Conservation (phyloP, 2,888 invertebrate species). For the Lutraria lutraria region DNA sequence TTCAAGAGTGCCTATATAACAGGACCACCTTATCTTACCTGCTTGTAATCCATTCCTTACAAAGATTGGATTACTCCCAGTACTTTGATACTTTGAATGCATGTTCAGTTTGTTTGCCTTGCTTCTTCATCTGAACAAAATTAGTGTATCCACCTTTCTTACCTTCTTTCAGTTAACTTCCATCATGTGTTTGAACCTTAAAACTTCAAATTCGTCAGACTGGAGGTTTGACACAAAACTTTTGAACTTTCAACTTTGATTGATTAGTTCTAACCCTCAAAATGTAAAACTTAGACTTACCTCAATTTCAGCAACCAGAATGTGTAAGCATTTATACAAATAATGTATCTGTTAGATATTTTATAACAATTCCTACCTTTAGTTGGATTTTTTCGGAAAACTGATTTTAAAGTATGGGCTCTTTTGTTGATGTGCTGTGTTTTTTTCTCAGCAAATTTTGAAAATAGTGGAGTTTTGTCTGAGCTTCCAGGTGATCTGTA, state of each 20-base stretch:
- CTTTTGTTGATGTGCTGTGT: conserved; percentile 93
- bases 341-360: no score
- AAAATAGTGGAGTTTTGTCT: conserved; percentile 88
- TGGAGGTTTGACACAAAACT: no score
- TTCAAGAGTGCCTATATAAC: no score
- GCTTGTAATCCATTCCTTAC: no score
- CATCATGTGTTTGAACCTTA: not conserved
- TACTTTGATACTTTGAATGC: no score
- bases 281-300: not conserved
- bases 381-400: conserved; percentile 89
- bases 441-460: conserved; percentile 95
- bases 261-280: not conserved
- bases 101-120: no score
- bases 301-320: not conserved
- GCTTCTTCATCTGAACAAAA: no score
- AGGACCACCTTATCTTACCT: no score
- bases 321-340: not conserved
- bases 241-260: no score
- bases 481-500: conserved; percentile 53
- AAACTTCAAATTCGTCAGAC: no score
- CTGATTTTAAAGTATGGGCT: conserved; percentile 92
- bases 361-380: conserved; percentile 80
- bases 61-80: no score
- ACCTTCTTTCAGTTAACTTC: not conserved
- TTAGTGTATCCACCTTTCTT: not conserved